Evolutionary conservation across 2,797 vertebrate species (phyloP).

Genomic region (Bufotes viridis): DNA sequence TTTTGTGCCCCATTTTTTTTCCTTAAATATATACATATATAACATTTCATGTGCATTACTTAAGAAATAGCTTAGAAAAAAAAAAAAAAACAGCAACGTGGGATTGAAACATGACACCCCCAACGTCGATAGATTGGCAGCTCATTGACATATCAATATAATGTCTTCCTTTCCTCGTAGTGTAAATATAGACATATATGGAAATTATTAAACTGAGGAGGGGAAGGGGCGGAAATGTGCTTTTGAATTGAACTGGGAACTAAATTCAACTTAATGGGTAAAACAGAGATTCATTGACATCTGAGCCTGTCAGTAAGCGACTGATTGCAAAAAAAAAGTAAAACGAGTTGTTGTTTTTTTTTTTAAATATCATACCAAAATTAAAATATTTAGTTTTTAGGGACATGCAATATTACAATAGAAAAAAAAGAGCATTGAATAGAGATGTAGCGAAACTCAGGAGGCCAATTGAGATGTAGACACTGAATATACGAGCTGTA

Average conservation of each 20-base stretch:
- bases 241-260: slow-evolving; percentile 74
- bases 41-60: slow-evolving; percentile 84
- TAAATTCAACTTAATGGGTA: slow-evolving; percentile 65
- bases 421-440: not conserved
- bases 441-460: slow-evolving; percentile 4
- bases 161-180: slow-evolving; percentile 66
- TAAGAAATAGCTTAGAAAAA: slow-evolving; percentile 82
- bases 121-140: slow-evolving; percentile 74
- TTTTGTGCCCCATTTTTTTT: slow-evolving; percentile 81
- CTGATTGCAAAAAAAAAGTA: not conserved
- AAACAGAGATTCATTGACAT: not conserved
- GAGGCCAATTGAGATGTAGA: not conserved
- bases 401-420: slow-evolving; percentile 23
- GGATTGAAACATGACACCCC: slow-evolving; percentile 69
- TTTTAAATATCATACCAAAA: not conserved
- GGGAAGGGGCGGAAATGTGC: slow-evolving; percentile 73
- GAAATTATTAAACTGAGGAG: slow-evolving; percentile 62
- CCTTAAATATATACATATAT: slow-evolving; percentile 84
- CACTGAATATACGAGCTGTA: not conserved
- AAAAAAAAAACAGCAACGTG: slow-evolving; percentile 72
- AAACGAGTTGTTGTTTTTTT: not conserved
- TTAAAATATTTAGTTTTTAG: not conserved
- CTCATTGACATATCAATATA: slow-evolving; percentile 65
- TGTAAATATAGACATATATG: slow-evolving; percentile 68
- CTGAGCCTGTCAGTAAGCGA: not conserved